These are phyloP conservation scores for Bothrops jararaca DNA, from an alignment of 2,113 vertebrate genomes.

Conservation along the genomic window DNA sequence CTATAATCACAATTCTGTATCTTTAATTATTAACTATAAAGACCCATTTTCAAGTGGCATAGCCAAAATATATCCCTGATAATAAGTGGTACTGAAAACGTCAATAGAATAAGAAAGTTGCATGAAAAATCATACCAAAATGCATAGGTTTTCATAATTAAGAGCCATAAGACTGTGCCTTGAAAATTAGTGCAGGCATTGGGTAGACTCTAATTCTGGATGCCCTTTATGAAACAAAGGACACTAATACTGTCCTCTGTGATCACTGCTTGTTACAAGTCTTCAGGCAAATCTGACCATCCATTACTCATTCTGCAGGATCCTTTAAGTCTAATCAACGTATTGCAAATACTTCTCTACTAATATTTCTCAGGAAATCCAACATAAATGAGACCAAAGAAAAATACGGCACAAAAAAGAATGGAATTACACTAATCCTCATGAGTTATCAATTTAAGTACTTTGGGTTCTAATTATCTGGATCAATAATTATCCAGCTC, in stretches of 20 bases:
- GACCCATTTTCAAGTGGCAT: background rate
- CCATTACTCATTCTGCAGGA: background rate
- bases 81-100: background rate
- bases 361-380: background rate
- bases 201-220: background rate
- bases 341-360: background rate
- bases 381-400: background rate
- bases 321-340: background rate
- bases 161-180: background rate
- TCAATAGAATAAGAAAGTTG: background rate
- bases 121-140: background rate
- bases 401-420: background rate
- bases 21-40: background rate
- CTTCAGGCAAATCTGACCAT: background rate
- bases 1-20: background rate
- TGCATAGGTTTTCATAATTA: background rate
- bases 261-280: background rate
- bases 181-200: background rate
- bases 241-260: background rate
- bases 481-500: background rate
- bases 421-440: background rate
- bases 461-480: background rate
- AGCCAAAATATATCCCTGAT: background rate
- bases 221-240: background rate
- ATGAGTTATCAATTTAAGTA: background rate